phyloP scores from a whole-genome alignment of 2,888 invertebrate species.

The Macaria liturata region DNA sequence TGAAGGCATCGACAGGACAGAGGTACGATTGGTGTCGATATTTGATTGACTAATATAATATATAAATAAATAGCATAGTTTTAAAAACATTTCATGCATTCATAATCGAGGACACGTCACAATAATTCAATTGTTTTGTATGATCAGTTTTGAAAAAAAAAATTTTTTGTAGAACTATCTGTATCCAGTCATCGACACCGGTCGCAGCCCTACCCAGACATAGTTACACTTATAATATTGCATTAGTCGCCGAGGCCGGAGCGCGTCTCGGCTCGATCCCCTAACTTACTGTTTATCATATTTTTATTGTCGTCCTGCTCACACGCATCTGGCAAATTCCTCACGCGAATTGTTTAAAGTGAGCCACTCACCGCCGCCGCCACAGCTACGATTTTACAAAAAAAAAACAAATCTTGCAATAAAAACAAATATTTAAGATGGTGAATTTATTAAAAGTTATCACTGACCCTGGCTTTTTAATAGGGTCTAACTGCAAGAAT shows the following conservation, averaged over 20 bases:
- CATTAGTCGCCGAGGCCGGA: neutral
- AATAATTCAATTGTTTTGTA: too few relatives aligned
- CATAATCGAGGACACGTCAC: too few relatives aligned
- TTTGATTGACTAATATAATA: neutral
- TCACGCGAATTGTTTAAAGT: conserved; percentile 18
- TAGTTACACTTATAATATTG: conserved; percentile 2
- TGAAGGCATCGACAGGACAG: conserved; percentile 7
- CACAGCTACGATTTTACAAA: too few relatives aligned
- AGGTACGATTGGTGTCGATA: conserved; percentile 4
- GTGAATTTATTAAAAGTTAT: too few relatives aligned
- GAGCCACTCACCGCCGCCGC: too few relatives aligned
- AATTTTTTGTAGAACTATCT: neutral
- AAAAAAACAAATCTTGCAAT: too few relatives aligned
- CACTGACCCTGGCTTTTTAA: too few relatives aligned
- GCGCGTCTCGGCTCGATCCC: conserved; percentile 10
- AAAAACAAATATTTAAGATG: too few relatives aligned
- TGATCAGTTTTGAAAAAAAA: neutral
- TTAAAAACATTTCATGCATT: neutral
- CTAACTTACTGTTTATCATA: conserved; percentile 23
- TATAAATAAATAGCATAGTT: neutral
- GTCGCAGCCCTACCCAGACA: neutral
- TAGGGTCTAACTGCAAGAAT: too few relatives aligned
- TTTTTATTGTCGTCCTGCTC: conserved; percentile 34
- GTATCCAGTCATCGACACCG: conserved; percentile 1
- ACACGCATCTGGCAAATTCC: conserved; percentile 29